A percentile compares a stretch with the other conserved stretches of the same genome.
Evolutionary conservation across 1,140 invertebrate species (phyloP).

Genomic region (Caenorhabditis briggsae): DNA sequence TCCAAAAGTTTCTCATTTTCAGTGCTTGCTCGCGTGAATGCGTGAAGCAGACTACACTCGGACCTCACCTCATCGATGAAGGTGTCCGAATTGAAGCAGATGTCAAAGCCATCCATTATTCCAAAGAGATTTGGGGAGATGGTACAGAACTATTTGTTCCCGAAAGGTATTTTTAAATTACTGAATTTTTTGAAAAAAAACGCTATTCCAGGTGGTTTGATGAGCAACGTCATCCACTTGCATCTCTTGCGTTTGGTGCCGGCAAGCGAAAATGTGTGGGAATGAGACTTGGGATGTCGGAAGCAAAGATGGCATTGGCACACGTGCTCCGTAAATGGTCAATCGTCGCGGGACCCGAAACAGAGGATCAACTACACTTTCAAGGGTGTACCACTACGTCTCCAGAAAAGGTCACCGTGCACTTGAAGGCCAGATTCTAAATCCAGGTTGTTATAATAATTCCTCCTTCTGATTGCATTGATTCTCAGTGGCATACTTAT

Average conservation of each 20-base stretch:
- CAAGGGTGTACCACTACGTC: not conserved
- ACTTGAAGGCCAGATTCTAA: not conserved
- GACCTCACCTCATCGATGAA: slow-evolving; percentile 68
- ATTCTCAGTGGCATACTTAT: too few relatives aligned
- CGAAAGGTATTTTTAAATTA: slow-evolving; percentile 67
- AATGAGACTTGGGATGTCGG: slow-evolving; percentile 73
- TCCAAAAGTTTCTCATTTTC: not conserved
- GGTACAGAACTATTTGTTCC: slow-evolving; percentile 74
- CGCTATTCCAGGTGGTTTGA: not conserved
- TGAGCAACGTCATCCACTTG: slow-evolving; percentile 68
- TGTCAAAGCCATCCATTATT: slow-evolving; percentile 71
- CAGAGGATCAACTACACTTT: not conserved
- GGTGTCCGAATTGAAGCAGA: slow-evolving; percentile 70
- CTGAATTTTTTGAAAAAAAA: not conserved
- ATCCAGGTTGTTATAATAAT: too few relatives aligned
- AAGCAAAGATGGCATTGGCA: not conserved
- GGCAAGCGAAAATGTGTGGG: slow-evolving; percentile 80
- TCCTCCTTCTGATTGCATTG: too few relatives aligned
- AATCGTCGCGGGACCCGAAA: not conserved
- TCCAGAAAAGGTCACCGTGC: not conserved
- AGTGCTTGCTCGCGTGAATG: slow-evolving; percentile 57
- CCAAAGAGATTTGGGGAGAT: slow-evolving; percentile 74
- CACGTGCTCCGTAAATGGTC: not conserved
- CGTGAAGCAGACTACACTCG: slow-evolving; percentile 64
- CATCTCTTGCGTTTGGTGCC: slow-evolving; percentile 78